Base-by-base conservation (phyloP, 1,140 invertebrate genomes). In the Hyphantria cunea region DNA sequence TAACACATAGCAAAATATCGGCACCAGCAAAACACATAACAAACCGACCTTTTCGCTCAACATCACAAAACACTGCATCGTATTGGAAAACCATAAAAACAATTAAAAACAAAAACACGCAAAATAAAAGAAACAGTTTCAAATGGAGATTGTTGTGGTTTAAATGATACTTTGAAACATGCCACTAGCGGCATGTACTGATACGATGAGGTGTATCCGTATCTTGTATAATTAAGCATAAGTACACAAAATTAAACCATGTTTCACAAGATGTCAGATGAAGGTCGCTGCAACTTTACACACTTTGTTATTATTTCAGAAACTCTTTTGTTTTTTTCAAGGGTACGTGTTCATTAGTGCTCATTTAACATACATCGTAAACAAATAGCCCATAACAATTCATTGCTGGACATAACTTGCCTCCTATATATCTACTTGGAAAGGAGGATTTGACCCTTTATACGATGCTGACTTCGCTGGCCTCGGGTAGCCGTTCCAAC, bases 21-120 rank as follows among this genome's bases (percentile, higher is more conserved):
- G 55, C 0, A 32, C 33, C 11, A 58, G 17, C 32, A 58, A 7
- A 34, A 58, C 45, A 48, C 45, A 49, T 10, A 58, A 12, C 7
- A 58, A 12, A 13, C 55, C 55, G 6, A 17, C 5, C 11, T 48
- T 41, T 3, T 58, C 45, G 0, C 17, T 11, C 6, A 31, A 39
- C 55, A 58, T 58, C 8, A 10, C 48, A 6, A 34, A 12, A 44
- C 7, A 7, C 12, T 0, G 5, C 11, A 33, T 12, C n/a, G n/a
- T n/a, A n/a, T n/a, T n/a, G n/a, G n/a, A n/a, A n/a, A n/a, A n/a
- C n/a, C n/a, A n/a, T n/a, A n/a, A n/a, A n/a, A n/a, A n/a, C n/a
- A n/a, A n/a, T 17, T 17, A 3, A 47, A 15, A 6, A 25, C 1
- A 25, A 25, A 3, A 25, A 25, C 17, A 3, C 5, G n/a, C n/a